A percentile compares a stretch with the other conserved stretches of the same genome.
phyloP scores from a whole-genome alignment of 2,888 invertebrate genomes.

The Lasius platythorax region DNA sequence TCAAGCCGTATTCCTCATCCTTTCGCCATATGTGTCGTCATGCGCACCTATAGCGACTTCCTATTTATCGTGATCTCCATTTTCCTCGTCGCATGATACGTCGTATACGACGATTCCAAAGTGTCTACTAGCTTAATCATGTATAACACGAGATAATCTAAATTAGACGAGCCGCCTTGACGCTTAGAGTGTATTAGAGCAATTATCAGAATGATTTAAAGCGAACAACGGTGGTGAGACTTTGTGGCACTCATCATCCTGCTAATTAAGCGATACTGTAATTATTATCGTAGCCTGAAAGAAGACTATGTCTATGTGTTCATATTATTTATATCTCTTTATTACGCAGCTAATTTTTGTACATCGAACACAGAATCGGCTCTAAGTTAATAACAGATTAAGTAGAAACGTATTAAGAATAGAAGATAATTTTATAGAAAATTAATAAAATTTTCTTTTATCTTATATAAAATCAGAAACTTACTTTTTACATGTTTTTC shows the following conservation, averaged over 20 bases:
- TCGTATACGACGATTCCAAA: conserved; percentile 15
- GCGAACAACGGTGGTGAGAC: conserved; percentile 39
- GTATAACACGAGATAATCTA: conserved; percentile 54
- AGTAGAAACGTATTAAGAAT: background rate
- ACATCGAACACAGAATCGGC: background rate
- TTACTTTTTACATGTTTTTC: background rate
- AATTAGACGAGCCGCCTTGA: conserved; percentile 51
- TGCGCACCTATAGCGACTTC: conserved; percentile 28
- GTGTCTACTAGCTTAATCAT: conserved; percentile 38
- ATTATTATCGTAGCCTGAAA: conserved; percentile 35
- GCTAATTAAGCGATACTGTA: conserved; percentile 63
- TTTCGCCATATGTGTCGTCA: conserved; percentile 26
- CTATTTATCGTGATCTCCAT: conserved; percentile 40
- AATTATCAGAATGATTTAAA: conserved; percentile 63
- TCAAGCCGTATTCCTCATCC: conserved; percentile 27
- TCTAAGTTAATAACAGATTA: background rate
- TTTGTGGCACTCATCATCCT: conserved; percentile 37
- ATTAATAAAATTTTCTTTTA: background rate
- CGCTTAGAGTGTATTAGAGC: conserved; percentile 43
- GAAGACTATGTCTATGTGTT: background rate
- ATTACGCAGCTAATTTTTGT: background rate
- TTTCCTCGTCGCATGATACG: conserved; percentile 18
- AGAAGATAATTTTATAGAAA: background rate
- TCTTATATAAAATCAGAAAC: background rate
- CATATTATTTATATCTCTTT: background rate